Conservation (phyloP, 2,113 vertebrate genomes). For the Petaurus breviceps region DNA sequence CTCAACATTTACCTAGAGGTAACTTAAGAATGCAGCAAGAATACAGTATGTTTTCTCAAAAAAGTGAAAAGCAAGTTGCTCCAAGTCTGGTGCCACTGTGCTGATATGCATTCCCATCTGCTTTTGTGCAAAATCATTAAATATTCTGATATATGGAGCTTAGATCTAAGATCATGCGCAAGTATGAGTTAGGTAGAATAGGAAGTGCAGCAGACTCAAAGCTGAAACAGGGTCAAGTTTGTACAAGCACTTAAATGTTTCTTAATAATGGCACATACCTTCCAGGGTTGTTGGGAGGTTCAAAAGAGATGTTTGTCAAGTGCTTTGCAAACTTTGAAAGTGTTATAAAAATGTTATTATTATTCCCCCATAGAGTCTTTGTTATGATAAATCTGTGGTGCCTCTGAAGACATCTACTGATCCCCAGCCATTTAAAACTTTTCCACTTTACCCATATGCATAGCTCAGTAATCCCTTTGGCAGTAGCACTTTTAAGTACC, state of each 20-base stretch:
- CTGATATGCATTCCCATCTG: slow-evolving; percentile 66
- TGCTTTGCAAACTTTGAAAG: background rate
- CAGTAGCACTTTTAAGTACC: background rate
- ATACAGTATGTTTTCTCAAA: slow-evolving; percentile 75
- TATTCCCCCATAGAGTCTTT: background rate
- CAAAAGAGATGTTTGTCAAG: background rate
- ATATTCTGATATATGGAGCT: slow-evolving; percentile 57
- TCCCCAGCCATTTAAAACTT: background rate
- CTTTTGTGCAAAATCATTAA: slow-evolving; percentile 49
- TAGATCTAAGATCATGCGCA: slow-evolving; percentile 70
- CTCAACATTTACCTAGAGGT: slow-evolving; percentile 96
- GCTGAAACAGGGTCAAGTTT: background rate
- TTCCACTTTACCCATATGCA: slow-evolving; percentile 28
- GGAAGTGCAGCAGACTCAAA: background rate
- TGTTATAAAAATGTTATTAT: background rate
- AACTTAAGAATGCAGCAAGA: slow-evolving; percentile 99
- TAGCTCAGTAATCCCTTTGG: slow-evolving; percentile 33
- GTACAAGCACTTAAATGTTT: background rate
- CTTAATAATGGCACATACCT: background rate
- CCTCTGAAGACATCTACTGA: background rate
- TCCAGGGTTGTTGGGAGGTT: background rate
- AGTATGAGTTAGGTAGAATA: background rate
- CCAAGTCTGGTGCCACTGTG: slow-evolving; percentile 76
- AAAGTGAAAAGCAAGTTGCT: slow-evolving; percentile 59
- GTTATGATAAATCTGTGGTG: background rate